Evolutionary conservation across 35 echinoderm and acorn worm species (phyloP), one percentile per base, ranked within the genome.

Genomic region (Lytechinus variegatus): DNA sequence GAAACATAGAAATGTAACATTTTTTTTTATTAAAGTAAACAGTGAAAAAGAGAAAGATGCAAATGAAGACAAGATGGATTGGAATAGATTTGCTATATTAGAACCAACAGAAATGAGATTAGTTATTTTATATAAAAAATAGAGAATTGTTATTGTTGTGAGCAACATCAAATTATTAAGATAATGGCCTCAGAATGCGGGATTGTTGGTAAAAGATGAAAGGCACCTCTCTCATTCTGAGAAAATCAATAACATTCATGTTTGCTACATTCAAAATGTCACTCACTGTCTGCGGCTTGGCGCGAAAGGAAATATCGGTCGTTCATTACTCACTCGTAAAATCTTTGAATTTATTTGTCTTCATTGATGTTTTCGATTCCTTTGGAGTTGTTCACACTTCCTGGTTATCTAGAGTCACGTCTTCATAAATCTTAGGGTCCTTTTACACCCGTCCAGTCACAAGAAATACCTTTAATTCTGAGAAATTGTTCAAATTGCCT

Each of bases 221-320:
- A 71, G 61, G 61, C 61, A 4, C 14, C 61, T 6, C 16, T 71
- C 61, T 71, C 61, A 6, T 71, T 13, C 61, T 21, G 24, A 21
- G 16, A 71, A 71, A 71, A 71, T 71, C 61, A 71, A 60, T 60
- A 14, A 19, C 61, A 71, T 71, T 71, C 61, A 71, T 71, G 61
- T 71, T 71, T 71, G 61, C 61, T 71, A 71, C 61, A 71, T 89
- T 89, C 87, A 52, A 89, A 89, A 89, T 89, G 87, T 89, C 87
- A 89, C 19, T 12, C 51, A 19, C 87, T 29, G 87, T 89, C 87
- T 89, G 87, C 87, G 87, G 87, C 51, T 19, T 89, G 87, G 87
- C 28, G 87, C 51, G 87, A 89, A 89, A 89, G 87, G 87, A 89
- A 89, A 89, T 89, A 89, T 89, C 52, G 87, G 28, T 89, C 61